These are phyloP conservation scores for Parnassius orleans DNA, from an alignment of 2,888 invertebrate genomes.

Conservation along the genomic window DNA sequence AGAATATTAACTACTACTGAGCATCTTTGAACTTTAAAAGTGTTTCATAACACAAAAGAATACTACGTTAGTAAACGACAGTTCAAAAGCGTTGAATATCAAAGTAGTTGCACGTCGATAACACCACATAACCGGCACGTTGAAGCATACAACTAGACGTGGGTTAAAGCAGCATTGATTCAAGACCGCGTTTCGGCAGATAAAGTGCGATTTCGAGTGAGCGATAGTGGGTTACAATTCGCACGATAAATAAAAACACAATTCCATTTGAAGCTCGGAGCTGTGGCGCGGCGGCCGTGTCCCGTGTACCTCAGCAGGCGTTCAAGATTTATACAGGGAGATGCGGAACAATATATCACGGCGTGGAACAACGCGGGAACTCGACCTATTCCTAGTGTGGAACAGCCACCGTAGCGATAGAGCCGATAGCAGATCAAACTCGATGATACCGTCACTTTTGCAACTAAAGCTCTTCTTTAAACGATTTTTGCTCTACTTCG, in stretches of 20 bases:
- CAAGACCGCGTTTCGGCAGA: constrained; percentile 70
- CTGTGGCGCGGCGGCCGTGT: constrained; percentile 71
- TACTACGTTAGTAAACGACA: background rate
- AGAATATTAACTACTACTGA: background rate
- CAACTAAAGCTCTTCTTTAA: constrained; percentile 17
- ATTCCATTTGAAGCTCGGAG: constrained; percentile 77
- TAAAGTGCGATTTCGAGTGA: constrained; percentile 75
- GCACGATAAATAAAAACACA: constrained; percentile 81
- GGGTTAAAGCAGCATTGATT: constrained; percentile 40
- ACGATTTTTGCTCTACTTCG: constrained; percentile 20
- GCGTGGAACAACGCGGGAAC: constrained; percentile 72
- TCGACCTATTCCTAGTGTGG: constrained; percentile 75
- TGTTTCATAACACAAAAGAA: constrained; percentile 1
- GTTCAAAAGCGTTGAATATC: constrained; percentile 19
- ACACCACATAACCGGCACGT: constrained; percentile 8
- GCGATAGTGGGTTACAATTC: constrained; percentile 75
- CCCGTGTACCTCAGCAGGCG: constrained; percentile 81
- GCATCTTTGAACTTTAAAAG: background rate
- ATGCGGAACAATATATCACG: constrained; percentile 80
- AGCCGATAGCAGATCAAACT: constrained; percentile 51
- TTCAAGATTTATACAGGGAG: constrained; percentile 79
- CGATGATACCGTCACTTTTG: constrained; percentile 45
- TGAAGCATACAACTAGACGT: constrained; percentile 13
- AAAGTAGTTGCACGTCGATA: constrained; percentile 14
- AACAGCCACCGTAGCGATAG: constrained; percentile 75